Percentiles rank a stretch among this genome's conserved stretches.
phyloP scores from a whole-genome alignment of 2,888 invertebrate genomes.

The Parnassius smintheus region DNA sequence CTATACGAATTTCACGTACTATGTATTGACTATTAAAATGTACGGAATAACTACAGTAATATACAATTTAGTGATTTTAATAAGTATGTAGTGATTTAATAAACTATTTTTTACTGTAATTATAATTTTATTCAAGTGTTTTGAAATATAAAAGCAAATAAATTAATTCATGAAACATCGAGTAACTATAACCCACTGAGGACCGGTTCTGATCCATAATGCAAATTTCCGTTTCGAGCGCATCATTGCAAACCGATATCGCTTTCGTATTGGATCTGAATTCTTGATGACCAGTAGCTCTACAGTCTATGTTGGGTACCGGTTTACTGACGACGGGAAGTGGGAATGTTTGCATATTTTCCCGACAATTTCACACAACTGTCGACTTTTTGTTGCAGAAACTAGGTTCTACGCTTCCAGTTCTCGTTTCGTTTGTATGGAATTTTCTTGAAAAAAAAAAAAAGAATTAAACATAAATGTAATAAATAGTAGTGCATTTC shows the following conservation, averaged over 20 bases:
- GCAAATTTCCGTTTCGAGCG: slow-evolving; percentile 54
- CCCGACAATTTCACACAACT: slow-evolving; percentile 36
- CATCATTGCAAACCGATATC: slow-evolving; percentile 43
- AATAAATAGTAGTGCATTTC: no score
- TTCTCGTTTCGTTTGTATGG: slow-evolving; percentile 7
- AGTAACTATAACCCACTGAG: slow-evolving; percentile 10
- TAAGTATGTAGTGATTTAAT: no score
- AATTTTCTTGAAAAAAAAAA: background rate
- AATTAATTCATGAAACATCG: slow-evolving; percentile 17
- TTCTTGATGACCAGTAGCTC: slow-evolving; percentile 38
- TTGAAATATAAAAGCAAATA: slow-evolving; percentile 1
- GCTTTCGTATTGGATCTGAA: slow-evolving; percentile 37
- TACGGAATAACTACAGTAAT: no score
- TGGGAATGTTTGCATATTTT: slow-evolving; percentile 35
- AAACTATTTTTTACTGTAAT: no score
- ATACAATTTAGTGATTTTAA: background rate
- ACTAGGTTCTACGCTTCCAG: slow-evolving; percentile 21
- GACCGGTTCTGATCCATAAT: slow-evolving; percentile 48
- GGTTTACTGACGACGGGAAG: slow-evolving; percentile 33
- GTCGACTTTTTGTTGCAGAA: slow-evolving; percentile 34
- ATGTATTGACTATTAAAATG: no score
- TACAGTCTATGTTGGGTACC: slow-evolving; percentile 32
- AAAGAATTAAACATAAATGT: no score
- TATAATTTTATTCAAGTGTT: slow-evolving; percentile 1
- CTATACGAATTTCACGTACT: no score